These are phyloP conservation scores for Clarias gariepinus DNA, from an alignment of 2,113 vertebrate genomes.

Conservation along the genomic window DNA sequence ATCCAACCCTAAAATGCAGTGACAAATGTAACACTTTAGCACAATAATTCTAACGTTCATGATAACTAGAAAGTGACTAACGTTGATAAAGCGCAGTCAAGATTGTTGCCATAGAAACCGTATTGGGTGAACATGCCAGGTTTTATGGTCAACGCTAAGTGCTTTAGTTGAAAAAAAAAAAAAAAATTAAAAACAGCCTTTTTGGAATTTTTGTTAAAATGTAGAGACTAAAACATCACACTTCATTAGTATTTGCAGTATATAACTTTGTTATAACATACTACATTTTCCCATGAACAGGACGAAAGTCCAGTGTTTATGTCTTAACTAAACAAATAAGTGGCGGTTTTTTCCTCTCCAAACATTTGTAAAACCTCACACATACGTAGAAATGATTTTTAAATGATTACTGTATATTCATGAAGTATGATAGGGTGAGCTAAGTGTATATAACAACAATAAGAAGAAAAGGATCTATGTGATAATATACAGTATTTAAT, in stretches of 20 bases:
- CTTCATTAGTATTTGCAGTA: neutral
- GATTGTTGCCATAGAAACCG: slow-evolving; percentile 7
- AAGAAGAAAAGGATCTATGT: neutral
- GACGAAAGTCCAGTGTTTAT: neutral
- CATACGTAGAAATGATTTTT: too few relatives aligned
- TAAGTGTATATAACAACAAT: too few relatives aligned
- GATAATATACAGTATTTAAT: neutral
- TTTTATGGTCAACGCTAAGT: neutral
- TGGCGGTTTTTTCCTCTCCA: too few relatives aligned
- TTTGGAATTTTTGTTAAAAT: neutral
- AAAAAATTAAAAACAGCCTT: neutral
- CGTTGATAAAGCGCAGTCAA: neutral
- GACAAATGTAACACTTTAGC: neutral
- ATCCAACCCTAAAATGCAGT: neutral
- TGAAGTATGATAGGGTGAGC: too few relatives aligned
- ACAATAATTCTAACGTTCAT: neutral
- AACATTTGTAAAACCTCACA: too few relatives aligned
- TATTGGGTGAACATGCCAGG: neutral
- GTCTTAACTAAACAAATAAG: neutral
- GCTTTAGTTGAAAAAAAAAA: neutral
- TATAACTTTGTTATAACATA: neutral
- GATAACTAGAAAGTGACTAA: neutral
- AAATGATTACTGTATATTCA: too few relatives aligned
- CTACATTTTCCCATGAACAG: neutral
- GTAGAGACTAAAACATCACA: neutral